These are phyloP conservation scores for Lycocerus yunnanus DNA, from an alignment of 2,888 invertebrate genomes.

Conservation along the genomic window DNA sequence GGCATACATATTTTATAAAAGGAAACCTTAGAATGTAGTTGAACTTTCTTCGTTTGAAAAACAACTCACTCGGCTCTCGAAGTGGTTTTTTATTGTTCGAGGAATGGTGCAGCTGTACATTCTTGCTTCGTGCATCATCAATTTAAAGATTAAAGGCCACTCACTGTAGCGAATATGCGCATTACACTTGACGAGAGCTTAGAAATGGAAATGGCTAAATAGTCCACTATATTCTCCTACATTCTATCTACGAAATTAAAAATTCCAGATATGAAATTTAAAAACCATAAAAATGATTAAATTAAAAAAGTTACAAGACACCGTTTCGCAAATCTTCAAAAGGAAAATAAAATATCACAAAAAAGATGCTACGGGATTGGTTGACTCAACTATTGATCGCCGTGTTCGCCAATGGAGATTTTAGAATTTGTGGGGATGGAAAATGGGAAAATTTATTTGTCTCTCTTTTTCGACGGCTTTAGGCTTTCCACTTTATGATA, in stretches of 20 bases:
- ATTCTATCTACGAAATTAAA: neutral
- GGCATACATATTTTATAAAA: neutral
- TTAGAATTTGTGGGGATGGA: slow-evolving; percentile 18
- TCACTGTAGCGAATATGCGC: neutral
- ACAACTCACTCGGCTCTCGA: neutral
- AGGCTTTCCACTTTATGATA: slow-evolving; percentile 4
- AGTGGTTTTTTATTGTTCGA: slow-evolving; percentile 1
- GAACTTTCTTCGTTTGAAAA: slow-evolving; percentile 2
- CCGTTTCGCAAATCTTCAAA: slow-evolving; percentile 25
- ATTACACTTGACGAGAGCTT: neutral
- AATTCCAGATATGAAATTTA: slow-evolving; percentile 11
- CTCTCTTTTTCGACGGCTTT: slow-evolving; percentile 19
- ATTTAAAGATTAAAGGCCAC: slow-evolving; percentile 1
- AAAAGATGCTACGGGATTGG: slow-evolving; percentile 21
- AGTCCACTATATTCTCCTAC: neutral
- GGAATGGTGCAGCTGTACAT: neutral
- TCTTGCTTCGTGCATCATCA: neutral
- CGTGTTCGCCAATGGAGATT: slow-evolving; percentile 22
- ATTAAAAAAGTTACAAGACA: slow-evolving; percentile 11
- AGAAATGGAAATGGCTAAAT: neutral
- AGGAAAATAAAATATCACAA: slow-evolving; percentile 15
- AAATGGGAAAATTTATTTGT: slow-evolving; percentile 21
- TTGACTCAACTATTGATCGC: slow-evolving; percentile 30
- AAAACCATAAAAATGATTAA: slow-evolving; percentile 17
- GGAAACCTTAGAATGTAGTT: neutral